Conservation (phyloP, 2,113 vertebrate genomes). For the Larimichthys crocea region DNA sequence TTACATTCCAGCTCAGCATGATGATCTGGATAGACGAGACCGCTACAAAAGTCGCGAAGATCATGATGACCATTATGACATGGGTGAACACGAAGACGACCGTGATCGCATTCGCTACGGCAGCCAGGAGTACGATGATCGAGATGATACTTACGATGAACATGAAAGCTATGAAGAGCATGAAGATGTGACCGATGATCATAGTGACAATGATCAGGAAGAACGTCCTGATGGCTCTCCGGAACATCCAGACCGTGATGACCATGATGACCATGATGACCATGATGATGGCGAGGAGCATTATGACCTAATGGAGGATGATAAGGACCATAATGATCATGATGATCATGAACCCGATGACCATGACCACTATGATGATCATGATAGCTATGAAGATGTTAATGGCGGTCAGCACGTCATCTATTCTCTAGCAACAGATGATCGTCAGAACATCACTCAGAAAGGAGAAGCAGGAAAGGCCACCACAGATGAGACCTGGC, state of each 20-base stretch:
- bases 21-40: constrained; percentile 17
- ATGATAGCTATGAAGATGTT: constrained; percentile 53
- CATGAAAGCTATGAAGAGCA: constrained; percentile 62
- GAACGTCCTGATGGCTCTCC: constrained; percentile 37
- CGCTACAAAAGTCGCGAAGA: constrained; percentile 20
- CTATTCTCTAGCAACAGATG: constrained; percentile 67
- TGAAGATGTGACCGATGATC: constrained; percentile 28
- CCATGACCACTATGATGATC: constrained; percentile 33
- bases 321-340: neutral
- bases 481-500: constrained; percentile 89
- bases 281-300: neutral
- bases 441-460: constrained; percentile 78
- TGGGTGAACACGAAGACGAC: constrained; percentile 75
- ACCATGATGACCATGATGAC: constrained; percentile 34
- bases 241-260: constrained; percentile 38
- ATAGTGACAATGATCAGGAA: neutral
- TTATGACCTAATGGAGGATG: neutral
- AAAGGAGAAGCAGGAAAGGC: constrained; percentile 50
- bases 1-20: constrained; percentile 31
- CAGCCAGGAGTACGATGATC: constrained; percentile 51
- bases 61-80: constrained; percentile 75
- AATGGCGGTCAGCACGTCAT: constrained; percentile 33
- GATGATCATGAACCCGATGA: constrained; percentile 12
- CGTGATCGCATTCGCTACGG: constrained; percentile 14
- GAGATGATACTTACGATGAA: constrained; percentile 44